Base-by-base conservation (phyloP, 2,113 vertebrate species). In the Pelmatolapia mariae region DNA sequence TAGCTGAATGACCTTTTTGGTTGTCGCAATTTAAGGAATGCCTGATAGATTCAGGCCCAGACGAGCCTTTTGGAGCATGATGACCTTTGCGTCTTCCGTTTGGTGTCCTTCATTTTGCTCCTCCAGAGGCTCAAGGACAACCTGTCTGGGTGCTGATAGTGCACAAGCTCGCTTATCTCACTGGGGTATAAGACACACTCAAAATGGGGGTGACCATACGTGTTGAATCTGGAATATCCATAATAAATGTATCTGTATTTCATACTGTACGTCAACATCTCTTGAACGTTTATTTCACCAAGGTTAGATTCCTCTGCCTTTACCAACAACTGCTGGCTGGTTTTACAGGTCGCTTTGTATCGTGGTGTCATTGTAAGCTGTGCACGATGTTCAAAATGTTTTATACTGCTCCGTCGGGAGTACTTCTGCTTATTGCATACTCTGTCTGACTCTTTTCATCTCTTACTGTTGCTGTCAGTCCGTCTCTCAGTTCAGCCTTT, bases 371-470 rank as follows among this genome's bases (percentile, higher is more conserved):
- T 31, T 71, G 38, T 36, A 47, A 84, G 71, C 24, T 63, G 87
- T 86, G 81, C 59, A 66, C 61, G 85, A 73, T 73, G 76, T 88
- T 90, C 63, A 18, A 82, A 84, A 87, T 73, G 81, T 57, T 79
- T 63, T 50, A 31, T 47, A 52, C 80, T 81, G 73, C 6, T 87
- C 85, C 80, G 36, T 40, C 29, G 80, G 83, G 91, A 90, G 56
- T 84, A 78, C 82, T 83, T 82, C 78, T 26, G 16, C 73, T 29
- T 80, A n/a, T 56, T 43, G 66, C 57, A 73, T 61, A 53, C 7
- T 76, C 36, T 76, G 45, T 43, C 56, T 73, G 66, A 54, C 22
- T 82, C 61, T 85, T 71, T 80, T 57, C 82, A 15, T 73, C 40
- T 89, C 26, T 22, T 66, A 52, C 87, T 81, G 84, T 83, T 61